Evolutionary conservation across 2,888 invertebrate species (phyloP).

Genomic region (Drosophila neonasuta): DNA sequence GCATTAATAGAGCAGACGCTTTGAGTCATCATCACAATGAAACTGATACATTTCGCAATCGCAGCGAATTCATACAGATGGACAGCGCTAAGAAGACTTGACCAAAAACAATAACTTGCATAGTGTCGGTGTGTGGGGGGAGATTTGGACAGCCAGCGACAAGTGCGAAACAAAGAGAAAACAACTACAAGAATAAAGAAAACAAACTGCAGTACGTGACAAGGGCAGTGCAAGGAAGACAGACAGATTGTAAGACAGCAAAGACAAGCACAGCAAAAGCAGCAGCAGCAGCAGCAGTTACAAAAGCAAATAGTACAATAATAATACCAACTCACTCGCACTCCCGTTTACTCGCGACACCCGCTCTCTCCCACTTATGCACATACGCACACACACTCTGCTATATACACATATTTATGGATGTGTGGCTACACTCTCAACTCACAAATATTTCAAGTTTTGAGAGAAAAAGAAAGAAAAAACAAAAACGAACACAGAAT

Average conservation of each 20-base stretch:
- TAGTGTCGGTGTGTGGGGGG: background rate
- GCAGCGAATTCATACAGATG: slow-evolving; percentile 22
- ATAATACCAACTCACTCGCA: slow-evolving; percentile 23
- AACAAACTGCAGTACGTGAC: slow-evolving; percentile 39
- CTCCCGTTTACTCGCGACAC: slow-evolving; percentile 9
- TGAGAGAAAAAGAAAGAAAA: slow-evolving; percentile 6
- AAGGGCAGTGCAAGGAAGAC: slow-evolving; percentile 22
- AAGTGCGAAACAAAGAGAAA: slow-evolving; percentile 43
- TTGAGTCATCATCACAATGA: slow-evolving; percentile 44
- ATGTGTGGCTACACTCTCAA: background rate
- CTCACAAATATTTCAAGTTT: slow-evolving; percentile 17
- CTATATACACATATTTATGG: background rate
- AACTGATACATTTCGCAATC: slow-evolving; percentile 5
- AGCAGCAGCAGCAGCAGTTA: slow-evolving; percentile 17
- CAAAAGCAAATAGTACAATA: slow-evolving; percentile 17
- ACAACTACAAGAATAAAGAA: slow-evolving; percentile 21
- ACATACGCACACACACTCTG: slow-evolving; percentile 9
- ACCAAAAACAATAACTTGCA: background rate
- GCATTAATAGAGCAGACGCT: slow-evolving; percentile 32
- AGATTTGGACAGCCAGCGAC: slow-evolving; percentile 13
- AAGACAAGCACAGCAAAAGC: slow-evolving; percentile 12
- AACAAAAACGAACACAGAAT: slow-evolving; percentile 6
- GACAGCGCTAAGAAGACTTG: slow-evolving; percentile 7
- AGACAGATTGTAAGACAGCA: slow-evolving; percentile 5
- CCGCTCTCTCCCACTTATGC: slow-evolving; percentile 19